Evolutionary conservation across 2,113 vertebrate species (phyloP).

Genomic region (Sylvilagus bachmani): DNA sequence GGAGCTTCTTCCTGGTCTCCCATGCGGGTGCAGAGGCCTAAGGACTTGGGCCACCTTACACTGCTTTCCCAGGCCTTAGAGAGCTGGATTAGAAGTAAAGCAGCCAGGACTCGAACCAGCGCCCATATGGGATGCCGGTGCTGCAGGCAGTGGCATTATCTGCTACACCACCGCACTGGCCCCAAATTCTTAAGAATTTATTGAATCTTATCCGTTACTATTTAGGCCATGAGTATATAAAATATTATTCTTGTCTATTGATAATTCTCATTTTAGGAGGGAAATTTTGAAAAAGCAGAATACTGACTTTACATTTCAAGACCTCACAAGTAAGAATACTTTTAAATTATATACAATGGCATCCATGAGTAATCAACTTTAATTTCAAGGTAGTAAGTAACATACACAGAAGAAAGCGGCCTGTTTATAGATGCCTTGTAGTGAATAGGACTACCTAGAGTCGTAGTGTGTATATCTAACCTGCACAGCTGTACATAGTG

Average conservation of each 20-base stretch:
- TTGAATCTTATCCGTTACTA: neutral
- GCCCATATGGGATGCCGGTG: no score
- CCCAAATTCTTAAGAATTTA: neutral
- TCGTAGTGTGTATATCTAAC: neutral
- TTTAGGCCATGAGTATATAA: neutral
- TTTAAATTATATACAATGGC: neutral
- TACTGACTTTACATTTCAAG: neutral
- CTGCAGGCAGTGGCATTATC: no score
- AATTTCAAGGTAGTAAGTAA: conserved; percentile 19
- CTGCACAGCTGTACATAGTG: neutral
- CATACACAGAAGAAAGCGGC: neutral
- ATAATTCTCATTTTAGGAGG: neutral
- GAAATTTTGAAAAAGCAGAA: neutral
- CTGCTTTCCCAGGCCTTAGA: neutral
- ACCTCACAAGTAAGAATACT: conserved; percentile 2
- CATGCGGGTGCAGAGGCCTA: no score
- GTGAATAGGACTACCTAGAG: neutral
- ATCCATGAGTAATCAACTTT: neutral
- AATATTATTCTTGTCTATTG: conserved; percentile 3
- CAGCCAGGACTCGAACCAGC: no score
- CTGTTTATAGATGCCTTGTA: neutral
- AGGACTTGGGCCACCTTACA: no score
- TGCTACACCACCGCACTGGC: neutral
- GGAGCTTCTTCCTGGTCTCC: no score
- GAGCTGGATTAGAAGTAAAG: neutral